These are phyloP conservation scores for Pogonocherus hispidulus DNA, from an alignment of 2,888 invertebrate species.

Conservation along the genomic window DNA sequence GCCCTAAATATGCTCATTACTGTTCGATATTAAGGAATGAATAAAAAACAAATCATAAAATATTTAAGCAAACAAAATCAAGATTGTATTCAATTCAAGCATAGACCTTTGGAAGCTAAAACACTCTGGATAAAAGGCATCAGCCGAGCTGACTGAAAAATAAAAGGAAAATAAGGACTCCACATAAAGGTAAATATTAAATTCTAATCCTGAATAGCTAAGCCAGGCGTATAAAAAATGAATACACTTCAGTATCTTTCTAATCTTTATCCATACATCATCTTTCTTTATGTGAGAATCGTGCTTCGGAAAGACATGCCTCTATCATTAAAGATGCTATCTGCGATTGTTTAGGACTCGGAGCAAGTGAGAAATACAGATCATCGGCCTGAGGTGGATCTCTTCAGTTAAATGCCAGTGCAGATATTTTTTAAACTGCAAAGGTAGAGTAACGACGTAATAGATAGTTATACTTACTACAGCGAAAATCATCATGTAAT, in stretches of 20 bases:
- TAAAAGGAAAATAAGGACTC: neutral
- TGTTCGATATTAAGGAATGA: too few relatives aligned
- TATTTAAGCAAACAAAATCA: too few relatives aligned
- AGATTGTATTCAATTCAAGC: too few relatives aligned
- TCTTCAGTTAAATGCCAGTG: neutral
- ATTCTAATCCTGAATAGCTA: neutral
- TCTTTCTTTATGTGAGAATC: constrained; percentile 39
- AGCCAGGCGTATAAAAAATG: neutral
- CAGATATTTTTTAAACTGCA: neutral
- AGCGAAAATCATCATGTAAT: neutral
- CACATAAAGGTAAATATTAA: neutral
- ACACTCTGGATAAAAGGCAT: too few relatives aligned
- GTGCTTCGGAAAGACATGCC: constrained; percentile 33
- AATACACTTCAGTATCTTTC: constrained; percentile 16
- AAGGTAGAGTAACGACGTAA: constrained; percentile 1
- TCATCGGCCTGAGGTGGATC: constrained; percentile 1
- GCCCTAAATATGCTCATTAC: too few relatives aligned
- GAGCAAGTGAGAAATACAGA: constrained; percentile 28
- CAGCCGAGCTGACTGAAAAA: neutral
- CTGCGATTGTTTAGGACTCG: constrained; percentile 19
- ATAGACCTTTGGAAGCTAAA: too few relatives aligned
- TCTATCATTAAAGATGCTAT: constrained; percentile 32
- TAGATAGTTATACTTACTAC: neutral
- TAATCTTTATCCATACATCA: constrained; percentile 33
- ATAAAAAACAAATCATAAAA: too few relatives aligned